Base-by-base conservation (phyloP, 2,888 invertebrate species). In the Drosophila formosana region DNA sequence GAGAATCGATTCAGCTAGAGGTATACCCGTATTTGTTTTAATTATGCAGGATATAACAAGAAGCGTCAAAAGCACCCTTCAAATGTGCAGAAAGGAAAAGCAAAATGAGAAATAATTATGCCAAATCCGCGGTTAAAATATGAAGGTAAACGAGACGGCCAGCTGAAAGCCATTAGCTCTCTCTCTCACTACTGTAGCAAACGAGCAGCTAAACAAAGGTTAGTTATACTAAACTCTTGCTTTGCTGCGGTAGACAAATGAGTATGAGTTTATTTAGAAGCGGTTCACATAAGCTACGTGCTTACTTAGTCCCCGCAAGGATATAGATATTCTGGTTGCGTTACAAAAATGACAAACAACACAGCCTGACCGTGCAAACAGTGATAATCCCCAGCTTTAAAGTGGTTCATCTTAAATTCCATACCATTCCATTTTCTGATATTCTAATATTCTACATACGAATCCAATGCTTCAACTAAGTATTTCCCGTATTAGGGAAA, bases 31-130 rank as follows among this genome's bases (percentile, higher is more conserved):
- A 37, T 11, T 3, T 18, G 3, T n/a, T n/a, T 25, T 37, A 37
- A 25, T 61, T 45, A 28, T 13, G 39, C 30, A 39, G 61, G 34
- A 43, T 53, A 57, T 57, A 18, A 67, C 61, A 72, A 62, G 73
- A 74, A 65, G 61, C 82, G 62, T 65, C 65, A 50, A 68, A 55
- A 74, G 78, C 58, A 70, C 80, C 56, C 69, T 73, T 72, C 72
- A 74, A 79, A 87, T 58, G 72, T 67, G 74, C 78, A 68, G 69
- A 75, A 74, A 72, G 80, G 80, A 83, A 82, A 75, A 68, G 66
- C 78, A 78, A 82, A 82, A 78, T 78, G 76, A 78, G 85, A 87
- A 88, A 88, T 86, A 88, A 88, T 86, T 82, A 86, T 86, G 85
- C 81, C 86, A 86, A 86, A 88, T 88, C 81, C 85, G 88, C 72